A percentile compares a stretch with the other conserved stretches of the same genome.
These are phyloP conservation scores for Aphaenogaster rudis DNA, from an alignment of 1,140 invertebrate genomes.

Conservation along the genomic window DNA sequence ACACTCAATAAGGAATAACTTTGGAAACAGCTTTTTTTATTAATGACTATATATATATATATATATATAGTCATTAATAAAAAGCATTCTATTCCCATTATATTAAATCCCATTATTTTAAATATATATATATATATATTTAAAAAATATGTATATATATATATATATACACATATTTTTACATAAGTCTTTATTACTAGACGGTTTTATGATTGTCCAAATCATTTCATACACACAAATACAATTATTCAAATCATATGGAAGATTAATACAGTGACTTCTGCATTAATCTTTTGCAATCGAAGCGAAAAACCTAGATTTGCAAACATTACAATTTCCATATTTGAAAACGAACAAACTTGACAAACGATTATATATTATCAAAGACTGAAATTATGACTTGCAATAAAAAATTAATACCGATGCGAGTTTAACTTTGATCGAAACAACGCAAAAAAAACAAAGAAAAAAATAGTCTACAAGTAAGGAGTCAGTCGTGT, in stretches of 20 bases:
- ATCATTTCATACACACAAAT: not conserved
- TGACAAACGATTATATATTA: not conserved
- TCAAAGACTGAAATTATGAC: not conserved
- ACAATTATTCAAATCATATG: not conserved
- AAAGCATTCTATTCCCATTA: too few species aligned
- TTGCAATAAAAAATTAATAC: not conserved
- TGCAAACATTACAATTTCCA: not conserved
- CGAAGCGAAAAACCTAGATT: not conserved
- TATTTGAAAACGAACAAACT: not conserved
- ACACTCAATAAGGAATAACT: not conserved
- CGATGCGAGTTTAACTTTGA: not conserved
- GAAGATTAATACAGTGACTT: not conserved
- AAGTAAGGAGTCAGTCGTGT: conserved; percentile 47
- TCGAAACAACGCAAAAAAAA: not conserved
- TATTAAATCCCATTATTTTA: too few species aligned
- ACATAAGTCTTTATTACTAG: not conserved
- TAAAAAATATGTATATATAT: too few species aligned
- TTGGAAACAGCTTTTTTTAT: not conserved
- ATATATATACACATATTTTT: not conserved
- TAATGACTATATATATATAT: not conserved
- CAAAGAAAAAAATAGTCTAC: not conserved
- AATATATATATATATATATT: too few species aligned
- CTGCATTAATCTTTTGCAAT: not conserved
- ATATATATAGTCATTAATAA: not conserved
- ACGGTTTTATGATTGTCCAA: not conserved